These are phyloP conservation scores for Andrena bicolor DNA, from an alignment of 2,888 invertebrate genomes.

Conservation along the genomic window DNA sequence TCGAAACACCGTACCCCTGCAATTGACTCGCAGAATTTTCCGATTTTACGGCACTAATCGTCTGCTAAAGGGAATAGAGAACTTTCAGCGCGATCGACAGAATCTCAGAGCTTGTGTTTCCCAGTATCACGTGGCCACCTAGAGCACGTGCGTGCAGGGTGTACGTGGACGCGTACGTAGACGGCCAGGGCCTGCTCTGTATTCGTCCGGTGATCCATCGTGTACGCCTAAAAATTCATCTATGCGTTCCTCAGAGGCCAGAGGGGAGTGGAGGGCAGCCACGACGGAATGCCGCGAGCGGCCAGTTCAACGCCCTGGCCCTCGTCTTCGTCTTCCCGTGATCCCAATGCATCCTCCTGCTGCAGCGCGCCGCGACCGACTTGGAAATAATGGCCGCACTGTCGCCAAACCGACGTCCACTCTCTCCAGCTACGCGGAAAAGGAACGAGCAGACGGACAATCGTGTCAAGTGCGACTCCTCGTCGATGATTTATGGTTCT, in stretches of 20 bases:
- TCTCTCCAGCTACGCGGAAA: constrained; percentile 46
- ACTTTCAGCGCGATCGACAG: background rate
- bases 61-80: background rate
- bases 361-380: constrained; percentile 38
- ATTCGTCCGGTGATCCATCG: constrained; percentile 72
- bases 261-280: constrained; percentile 37
- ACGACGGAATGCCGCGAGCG: constrained; percentile 75
- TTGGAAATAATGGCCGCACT: constrained; percentile 69
- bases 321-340: constrained; percentile 60
- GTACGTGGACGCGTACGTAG: constrained; percentile 37
- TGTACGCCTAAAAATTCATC: constrained; percentile 77
- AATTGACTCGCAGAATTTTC: too few species aligned
- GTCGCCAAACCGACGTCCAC: constrained; percentile 65
- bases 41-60: too few species aligned
- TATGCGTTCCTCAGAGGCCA: constrained; percentile 58
- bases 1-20: too few species aligned
- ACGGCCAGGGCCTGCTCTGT: constrained; percentile 66
- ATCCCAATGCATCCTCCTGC: constrained; percentile 59
- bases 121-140: constrained; percentile 62
- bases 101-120: constrained; percentile 43
- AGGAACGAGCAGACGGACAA: constrained; percentile 49
- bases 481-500: constrained; percentile 53
- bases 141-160: constrained; percentile 54
- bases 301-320: constrained; percentile 79
- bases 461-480: constrained; percentile 48